Evolutionary conservation across 2,113 vertebrate genomes (phyloP).

Genomic region (Sceloporus undulatus): DNA sequence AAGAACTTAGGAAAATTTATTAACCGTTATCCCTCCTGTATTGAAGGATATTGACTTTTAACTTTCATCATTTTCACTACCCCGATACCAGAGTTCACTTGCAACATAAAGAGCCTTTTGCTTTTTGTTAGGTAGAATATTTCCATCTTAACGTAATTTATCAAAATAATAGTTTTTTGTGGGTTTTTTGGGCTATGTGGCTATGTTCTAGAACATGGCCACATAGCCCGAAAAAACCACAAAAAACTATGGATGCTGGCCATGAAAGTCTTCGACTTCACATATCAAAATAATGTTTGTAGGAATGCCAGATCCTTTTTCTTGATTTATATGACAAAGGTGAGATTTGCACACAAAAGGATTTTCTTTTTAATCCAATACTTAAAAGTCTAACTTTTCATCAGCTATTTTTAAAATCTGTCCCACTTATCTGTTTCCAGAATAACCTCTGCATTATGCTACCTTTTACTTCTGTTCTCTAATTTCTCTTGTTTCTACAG

Average conservation of each 20-base stretch:
- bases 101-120: background rate
- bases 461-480: background rate
- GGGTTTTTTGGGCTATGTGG: too few relatives aligned
- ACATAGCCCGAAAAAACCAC: too few relatives aligned
- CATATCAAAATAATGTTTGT: conserved; percentile 18
- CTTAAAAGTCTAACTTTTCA: background rate
- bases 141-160: background rate
- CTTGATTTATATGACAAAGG: background rate
- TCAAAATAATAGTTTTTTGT: too few relatives aligned
- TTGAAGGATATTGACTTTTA: conserved; percentile 16
- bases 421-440: background rate
- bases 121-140: background rate
- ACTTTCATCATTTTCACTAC: background rate
- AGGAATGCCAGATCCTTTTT: background rate
- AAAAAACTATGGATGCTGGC: too few relatives aligned
- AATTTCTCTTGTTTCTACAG: background rate
- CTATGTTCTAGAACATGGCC: too few relatives aligned
- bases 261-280: too few relatives aligned
- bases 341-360: conserved; percentile 6
- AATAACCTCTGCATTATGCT: background rate
- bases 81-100: background rate
- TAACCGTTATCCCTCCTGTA: conserved; percentile 33
- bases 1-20: conserved; percentile 44
- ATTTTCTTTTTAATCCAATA: conserved; percentile 21
- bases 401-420: conserved; percentile 41